These are phyloP conservation scores for Montipora cactus DNA, from an alignment of 64 coral and sea anemone genomes.

Conservation along the genomic window DNA sequence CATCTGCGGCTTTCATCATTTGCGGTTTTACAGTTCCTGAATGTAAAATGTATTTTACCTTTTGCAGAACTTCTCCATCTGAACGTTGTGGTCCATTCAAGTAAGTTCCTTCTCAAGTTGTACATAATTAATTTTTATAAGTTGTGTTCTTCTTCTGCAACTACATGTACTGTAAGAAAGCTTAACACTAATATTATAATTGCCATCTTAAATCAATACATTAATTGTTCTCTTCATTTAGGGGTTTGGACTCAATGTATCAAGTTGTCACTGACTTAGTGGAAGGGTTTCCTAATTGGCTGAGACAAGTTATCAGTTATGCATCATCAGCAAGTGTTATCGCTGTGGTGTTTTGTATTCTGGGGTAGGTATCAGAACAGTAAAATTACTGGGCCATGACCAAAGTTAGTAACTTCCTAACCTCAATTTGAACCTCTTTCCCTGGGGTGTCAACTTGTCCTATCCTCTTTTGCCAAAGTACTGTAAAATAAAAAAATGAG, in stretches of 20 bases:
- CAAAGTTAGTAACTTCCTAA: too few species aligned
- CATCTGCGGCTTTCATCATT: too few species aligned
- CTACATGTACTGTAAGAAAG: neutral
- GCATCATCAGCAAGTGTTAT: conserved; percentile 85
- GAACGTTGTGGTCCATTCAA: conserved; percentile 85
- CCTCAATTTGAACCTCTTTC: too few species aligned
- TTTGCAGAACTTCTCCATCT: conserved; percentile 53
- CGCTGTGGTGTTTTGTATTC: conserved; percentile 86
- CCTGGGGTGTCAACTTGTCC: too few species aligned
- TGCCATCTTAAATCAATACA: neutral
- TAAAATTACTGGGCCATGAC: too few species aligned
- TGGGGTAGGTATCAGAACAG: conserved; percentile 71
- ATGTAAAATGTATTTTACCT: neutral
- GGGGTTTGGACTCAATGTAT: conserved; percentile 73
- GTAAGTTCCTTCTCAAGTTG: conserved; percentile 19
- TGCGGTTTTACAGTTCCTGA: neutral
- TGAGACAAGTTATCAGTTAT: conserved; percentile 53
- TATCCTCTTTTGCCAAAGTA: too few species aligned
- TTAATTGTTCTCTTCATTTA: neutral
- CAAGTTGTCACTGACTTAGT: conserved; percentile 58
- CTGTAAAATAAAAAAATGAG: too few species aligned
- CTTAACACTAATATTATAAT: neutral
- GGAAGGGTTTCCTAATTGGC: conserved; percentile 40
- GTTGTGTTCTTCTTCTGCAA: neutral
- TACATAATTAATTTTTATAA: too few species aligned